Conservation (phyloP, 2,888 invertebrate genomes). For the Drosophila neonasuta region DNA sequence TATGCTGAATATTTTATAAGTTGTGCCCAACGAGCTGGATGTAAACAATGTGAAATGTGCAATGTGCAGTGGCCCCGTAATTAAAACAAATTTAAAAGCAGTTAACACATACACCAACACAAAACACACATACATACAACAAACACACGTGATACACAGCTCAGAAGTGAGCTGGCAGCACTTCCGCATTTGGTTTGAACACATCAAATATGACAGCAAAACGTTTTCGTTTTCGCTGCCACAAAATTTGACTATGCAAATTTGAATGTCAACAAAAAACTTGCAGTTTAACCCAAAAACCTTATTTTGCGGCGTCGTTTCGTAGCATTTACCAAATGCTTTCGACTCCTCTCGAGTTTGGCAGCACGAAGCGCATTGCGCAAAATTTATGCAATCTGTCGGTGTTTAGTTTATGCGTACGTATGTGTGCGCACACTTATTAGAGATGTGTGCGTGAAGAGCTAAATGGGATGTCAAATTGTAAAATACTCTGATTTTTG, state of each 20-base stretch:
- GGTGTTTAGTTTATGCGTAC: conserved; percentile 3
- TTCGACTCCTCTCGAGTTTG: conserved; percentile 43
- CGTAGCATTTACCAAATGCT: conserved; percentile 60
- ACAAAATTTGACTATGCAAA: conserved; percentile 72
- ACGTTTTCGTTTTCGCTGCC: conserved; percentile 34
- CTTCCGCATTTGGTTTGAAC: conserved; percentile 69
- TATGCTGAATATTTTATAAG: conserved; percentile 70
- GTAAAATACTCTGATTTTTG: not conserved
- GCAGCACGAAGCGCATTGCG: conserved; percentile 58
- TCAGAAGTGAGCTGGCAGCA: conserved; percentile 46
- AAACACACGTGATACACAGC: conserved; percentile 7
- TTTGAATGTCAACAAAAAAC: conserved; percentile 77
- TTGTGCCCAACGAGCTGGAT: conserved; percentile 16
- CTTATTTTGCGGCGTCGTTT: conserved; percentile 68
- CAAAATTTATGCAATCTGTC: conserved; percentile 51
- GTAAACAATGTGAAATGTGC: conserved; percentile 31
- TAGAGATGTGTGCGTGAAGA: conserved; percentile 53
- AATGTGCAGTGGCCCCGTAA: conserved; percentile 61
- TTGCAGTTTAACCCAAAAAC: conserved; percentile 77
- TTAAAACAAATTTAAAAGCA: conserved; percentile 77
- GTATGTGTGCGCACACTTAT: conserved; percentile 29
- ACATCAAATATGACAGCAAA: conserved; percentile 74
- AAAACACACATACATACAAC: not conserved
- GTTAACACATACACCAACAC: conserved; percentile 55
- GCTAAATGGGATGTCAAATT: not conserved